phyloP scores from a whole-genome alignment of 1,140 invertebrate genomes.

The Lordiphosa collinella region DNA sequence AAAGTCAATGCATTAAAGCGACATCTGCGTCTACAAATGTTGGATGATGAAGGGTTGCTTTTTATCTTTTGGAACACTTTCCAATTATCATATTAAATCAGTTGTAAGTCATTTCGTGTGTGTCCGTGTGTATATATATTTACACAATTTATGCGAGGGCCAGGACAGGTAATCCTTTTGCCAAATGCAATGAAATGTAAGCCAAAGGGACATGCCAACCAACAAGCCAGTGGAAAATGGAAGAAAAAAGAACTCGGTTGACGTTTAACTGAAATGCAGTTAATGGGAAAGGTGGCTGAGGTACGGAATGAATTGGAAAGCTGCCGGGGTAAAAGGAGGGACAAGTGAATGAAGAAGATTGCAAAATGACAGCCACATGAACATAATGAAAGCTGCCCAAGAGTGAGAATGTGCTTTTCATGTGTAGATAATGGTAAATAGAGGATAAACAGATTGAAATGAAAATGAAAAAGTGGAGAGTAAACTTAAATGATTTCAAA shows the following conservation, averaged over 20 bases:
- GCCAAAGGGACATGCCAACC: conserved; percentile 2
- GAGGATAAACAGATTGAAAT: too few relatives aligned
- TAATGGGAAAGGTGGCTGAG: conserved; percentile 41
- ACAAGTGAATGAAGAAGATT: conserved; percentile 1
- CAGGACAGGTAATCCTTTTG: conserved; percentile 51
- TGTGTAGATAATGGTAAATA: conserved; percentile 1
- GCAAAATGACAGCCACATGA: conserved; percentile 13
- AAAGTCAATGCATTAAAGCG: conserved; percentile 48
- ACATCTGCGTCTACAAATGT: conserved; percentile 24
- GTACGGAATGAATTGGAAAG: conserved; percentile 27
- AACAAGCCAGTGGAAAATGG: conserved; percentile 33
- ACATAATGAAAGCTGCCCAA: conserved; percentile 15
- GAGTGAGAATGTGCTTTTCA: not conserved
- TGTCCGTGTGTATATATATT: conserved; percentile 39
- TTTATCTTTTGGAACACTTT: conserved; percentile 55
- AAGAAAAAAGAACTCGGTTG: conserved; percentile 30
- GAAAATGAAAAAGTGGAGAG: too few relatives aligned
- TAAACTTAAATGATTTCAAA: too few relatives aligned
- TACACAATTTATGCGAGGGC: conserved; percentile 50
- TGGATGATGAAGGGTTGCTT: conserved; percentile 8
- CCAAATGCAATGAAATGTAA: conserved; percentile 17
- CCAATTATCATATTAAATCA: conserved; percentile 73
- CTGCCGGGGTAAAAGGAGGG: not conserved
- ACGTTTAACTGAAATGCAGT: conserved; percentile 61
- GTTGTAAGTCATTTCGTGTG: conserved; percentile 61